These are phyloP conservation scores for Zosterops borbonicus DNA, from an alignment of 2,113 vertebrate genomes.

Conservation along the genomic window DNA sequence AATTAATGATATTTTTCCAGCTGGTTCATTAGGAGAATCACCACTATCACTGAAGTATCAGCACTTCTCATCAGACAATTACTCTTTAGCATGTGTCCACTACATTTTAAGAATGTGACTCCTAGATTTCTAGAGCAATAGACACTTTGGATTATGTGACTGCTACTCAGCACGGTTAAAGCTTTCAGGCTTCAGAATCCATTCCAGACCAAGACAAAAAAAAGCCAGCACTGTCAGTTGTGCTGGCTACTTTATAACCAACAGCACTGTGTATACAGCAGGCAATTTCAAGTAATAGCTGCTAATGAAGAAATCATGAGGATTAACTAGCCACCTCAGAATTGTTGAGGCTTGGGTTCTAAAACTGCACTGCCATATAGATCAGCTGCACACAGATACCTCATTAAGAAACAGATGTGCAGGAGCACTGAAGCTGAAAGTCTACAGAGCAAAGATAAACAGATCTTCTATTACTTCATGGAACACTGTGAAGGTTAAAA, in stretches of 20 bases:
- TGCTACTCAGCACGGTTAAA: background rate
- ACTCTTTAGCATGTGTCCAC: background rate
- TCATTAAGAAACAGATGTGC: background rate
- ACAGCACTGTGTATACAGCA: background rate
- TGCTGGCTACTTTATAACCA: background rate
- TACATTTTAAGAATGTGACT: background rate
- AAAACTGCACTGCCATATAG: background rate
- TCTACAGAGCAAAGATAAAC: background rate
- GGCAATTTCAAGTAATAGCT: background rate
- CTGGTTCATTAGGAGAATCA: background rate
- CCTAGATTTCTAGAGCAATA: background rate
- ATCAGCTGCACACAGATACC: background rate
- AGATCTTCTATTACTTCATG: background rate
- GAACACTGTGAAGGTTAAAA: background rate
- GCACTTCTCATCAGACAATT: background rate
- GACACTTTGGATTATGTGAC: background rate
- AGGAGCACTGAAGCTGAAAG: background rate
- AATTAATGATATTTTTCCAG: background rate
- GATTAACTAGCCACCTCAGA: background rate
- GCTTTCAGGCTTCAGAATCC: background rate
- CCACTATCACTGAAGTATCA: background rate
- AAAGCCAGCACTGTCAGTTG: background rate
- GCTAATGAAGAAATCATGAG: background rate
- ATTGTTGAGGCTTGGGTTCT: background rate
- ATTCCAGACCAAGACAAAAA: background rate